Evolutionary conservation across 2,888 invertebrate species (phyloP).

Genomic region (Antitype chi): DNA sequence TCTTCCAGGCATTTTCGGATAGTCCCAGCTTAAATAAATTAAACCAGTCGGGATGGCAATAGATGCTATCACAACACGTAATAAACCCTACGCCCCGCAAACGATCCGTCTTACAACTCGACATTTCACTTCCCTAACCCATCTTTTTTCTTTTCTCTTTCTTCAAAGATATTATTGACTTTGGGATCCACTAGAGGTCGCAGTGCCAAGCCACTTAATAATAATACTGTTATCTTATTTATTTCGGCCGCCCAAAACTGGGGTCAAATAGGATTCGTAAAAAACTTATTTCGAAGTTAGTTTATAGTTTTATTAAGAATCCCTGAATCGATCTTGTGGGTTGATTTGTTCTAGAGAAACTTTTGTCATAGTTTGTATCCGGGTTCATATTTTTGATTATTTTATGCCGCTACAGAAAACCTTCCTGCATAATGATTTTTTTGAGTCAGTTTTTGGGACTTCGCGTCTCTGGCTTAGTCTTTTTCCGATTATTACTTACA

Average conservation of each 20-base stretch:
- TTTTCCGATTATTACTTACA: background rate
- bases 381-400: conserved; percentile 31
- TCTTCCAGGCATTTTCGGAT: too few relatives aligned
- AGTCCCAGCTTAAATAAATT: background rate
- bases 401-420: conserved; percentile 18
- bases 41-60: conserved; percentile 1
- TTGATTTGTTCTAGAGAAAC: conserved; percentile 37
- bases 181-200: conserved; percentile 47
- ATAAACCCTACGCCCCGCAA: conserved; percentile 26
- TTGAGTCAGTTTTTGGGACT: background rate
- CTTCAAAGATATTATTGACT: conserved; percentile 67
- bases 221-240: conserved; percentile 66
- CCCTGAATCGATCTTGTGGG: conserved; percentile 42
- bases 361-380: conserved; percentile 16
- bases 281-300: conserved; percentile 38
- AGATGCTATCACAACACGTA: conserved; percentile 33
- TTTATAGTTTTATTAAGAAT: conserved; percentile 32
- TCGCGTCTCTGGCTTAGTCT: too few relatives aligned
- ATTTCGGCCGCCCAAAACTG: conserved; percentile 33
- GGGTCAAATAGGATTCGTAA: conserved; percentile 36
- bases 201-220: conserved; percentile 52
- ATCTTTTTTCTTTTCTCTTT: conserved; percentile 63
- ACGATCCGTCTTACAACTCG: conserved; percentile 56
- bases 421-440: conserved; percentile 7
- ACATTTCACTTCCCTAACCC: conserved; percentile 69